phyloP scores from a whole-genome alignment of 2,888 invertebrate genomes.

The Pedicia rivosa region DNA sequence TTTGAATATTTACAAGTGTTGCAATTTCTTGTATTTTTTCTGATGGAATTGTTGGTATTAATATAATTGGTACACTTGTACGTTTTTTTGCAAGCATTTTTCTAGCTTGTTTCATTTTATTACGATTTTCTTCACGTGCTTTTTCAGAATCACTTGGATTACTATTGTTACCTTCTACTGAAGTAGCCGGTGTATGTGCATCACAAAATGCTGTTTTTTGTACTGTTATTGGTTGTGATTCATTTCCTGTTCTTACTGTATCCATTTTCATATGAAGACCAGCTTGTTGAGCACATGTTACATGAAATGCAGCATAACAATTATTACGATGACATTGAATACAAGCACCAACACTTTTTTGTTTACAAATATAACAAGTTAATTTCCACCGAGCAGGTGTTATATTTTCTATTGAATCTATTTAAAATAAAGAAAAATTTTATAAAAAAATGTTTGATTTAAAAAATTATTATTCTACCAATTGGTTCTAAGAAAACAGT shows the following conservation, averaged over 20 bases:
- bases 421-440: conserved; percentile 5
- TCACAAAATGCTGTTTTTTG: conserved; percentile 95
- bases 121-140: conserved; percentile 48
- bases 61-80: conserved; percentile 76
- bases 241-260: conserved; percentile 53
- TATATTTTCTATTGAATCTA: conserved; percentile 89
- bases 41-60: conserved; percentile 84
- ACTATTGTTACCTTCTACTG: conserved; percentile 21
- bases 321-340: conserved; percentile 95
- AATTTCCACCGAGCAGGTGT: conserved; percentile 91
- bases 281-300: conserved; percentile 96
- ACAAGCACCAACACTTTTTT: conserved; percentile 84
- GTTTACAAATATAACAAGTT: conserved; percentile 94
- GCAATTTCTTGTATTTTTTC: conserved; percentile 80
- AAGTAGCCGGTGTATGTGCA: conserved; percentile 69
- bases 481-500: conserved; percentile 96
- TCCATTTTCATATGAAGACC: conserved; percentile 92
- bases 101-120: conserved; percentile 76
- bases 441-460: not conserved
- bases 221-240: conserved; percentile 62
- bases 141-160: conserved; percentile 26
- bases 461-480: conserved; percentile 29
- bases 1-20: conserved; percentile 52
- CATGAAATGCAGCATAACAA: conserved; percentile 96
- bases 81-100: conserved; percentile 79